phyloP scores from a whole-genome alignment of 92 coral and sea anemone species.

The Ricordea florida region DNA sequence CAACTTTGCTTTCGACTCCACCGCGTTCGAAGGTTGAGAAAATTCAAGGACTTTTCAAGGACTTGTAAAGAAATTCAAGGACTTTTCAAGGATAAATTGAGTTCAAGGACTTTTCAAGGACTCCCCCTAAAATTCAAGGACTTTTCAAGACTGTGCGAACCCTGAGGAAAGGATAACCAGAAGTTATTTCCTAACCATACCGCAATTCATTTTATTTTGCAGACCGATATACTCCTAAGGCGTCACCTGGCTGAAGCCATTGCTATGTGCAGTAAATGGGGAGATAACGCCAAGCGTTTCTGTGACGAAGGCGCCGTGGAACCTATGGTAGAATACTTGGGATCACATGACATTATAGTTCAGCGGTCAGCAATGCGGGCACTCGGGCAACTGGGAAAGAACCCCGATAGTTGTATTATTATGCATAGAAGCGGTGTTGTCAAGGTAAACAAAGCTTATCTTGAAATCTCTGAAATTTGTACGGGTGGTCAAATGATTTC shows the following conservation, averaged over 20 bases:
- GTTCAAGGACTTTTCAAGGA: no score
- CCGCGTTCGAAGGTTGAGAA: no score
- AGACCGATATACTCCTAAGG: slow-evolving; percentile 60
- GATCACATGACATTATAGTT: slow-evolving; percentile 65
- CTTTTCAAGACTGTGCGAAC: no score
- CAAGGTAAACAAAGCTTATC: slow-evolving; percentile 51
- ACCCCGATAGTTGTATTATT: slow-evolving; percentile 82
- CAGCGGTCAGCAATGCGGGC: slow-evolving; percentile 95
- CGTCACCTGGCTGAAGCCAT: slow-evolving; percentile 86
- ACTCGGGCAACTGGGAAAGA: slow-evolving; percentile 76
- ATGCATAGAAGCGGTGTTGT: slow-evolving; percentile 92
- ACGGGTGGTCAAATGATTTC: no score
- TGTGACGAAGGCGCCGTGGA: slow-evolving; percentile 86
- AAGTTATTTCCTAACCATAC: no score
- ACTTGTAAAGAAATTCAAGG: no score
- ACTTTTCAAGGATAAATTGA: no score
- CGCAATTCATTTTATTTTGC: not conserved
- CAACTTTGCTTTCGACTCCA: no score
- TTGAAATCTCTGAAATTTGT: no score
- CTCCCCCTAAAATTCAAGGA: no score
- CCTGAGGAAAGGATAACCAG: no score
- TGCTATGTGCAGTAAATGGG: slow-evolving; percentile 92
- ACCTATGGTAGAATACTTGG: slow-evolving; percentile 83
- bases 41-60: no score
- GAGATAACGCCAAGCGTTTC: slow-evolving; percentile 76